Conservation (phyloP, 2,113 vertebrate species). For the Hydropotes inermis region DNA sequence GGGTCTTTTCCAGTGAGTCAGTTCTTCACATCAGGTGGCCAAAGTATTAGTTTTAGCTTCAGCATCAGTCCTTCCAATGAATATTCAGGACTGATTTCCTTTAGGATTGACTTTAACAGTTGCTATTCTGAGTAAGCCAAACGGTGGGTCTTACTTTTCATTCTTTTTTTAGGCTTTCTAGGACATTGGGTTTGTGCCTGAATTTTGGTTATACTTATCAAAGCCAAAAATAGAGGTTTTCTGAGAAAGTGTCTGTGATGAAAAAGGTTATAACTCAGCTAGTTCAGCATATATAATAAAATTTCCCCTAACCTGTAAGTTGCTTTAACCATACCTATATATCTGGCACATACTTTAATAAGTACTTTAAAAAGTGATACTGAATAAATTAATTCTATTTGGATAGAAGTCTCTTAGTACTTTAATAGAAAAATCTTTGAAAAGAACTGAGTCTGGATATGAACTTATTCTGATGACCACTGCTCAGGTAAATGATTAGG, state of each 20-base stretch:
- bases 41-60: background rate
- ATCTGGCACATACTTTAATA: background rate
- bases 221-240: background rate
- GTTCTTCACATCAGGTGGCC: background rate
- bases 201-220: background rate
- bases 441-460: background rate
- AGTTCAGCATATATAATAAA: background rate
- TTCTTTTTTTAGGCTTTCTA: background rate
- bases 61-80: background rate
- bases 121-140: background rate
- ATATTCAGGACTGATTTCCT: background rate
- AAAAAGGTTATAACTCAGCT: background rate
- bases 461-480: background rate
- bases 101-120: background rate
- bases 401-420: background rate
- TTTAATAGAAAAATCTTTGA: background rate
- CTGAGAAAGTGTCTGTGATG: background rate
- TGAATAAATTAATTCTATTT: background rate
- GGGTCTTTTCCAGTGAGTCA: background rate
- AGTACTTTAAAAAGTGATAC: slow-evolving; percentile 12
- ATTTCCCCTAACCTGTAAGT: background rate
- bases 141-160: background rate
- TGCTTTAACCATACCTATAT: background rate
- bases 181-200: background rate
- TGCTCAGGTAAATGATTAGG: background rate